Conservation (phyloP, 2,113 vertebrate species). For the Bolborhynchus lineola region DNA sequence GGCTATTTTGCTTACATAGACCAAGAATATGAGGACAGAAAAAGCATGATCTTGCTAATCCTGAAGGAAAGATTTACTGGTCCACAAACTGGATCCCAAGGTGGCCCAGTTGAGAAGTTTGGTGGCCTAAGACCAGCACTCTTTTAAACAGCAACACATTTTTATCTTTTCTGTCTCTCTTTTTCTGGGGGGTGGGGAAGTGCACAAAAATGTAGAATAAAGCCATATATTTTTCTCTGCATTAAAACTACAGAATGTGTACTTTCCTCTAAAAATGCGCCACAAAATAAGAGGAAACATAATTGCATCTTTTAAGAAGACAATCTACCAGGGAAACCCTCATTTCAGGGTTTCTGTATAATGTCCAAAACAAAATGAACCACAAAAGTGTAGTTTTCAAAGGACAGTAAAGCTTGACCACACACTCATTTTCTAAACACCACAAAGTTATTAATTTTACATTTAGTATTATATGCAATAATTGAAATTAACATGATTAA, state of each 20-base stretch:
- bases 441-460: neutral
- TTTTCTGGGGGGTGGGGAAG: neutral
- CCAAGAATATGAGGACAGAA: neutral
- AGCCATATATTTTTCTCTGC: neutral
- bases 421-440: neutral
- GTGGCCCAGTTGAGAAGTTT: neutral
- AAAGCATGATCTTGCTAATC: neutral
- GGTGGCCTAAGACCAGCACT: neutral
- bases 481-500: neutral
- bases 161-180: neutral
- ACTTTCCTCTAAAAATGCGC: neutral
- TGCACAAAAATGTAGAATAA: neutral
- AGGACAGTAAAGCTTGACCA: neutral
- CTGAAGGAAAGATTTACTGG: neutral
- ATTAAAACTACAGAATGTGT: neutral
- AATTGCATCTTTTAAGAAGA: neutral
- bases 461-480: neutral
- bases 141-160: neutral
- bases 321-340: neutral
- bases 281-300: neutral
- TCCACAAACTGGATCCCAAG: neutral
- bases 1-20: neutral
- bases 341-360: neutral
- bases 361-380: neutral
- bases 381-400: neutral